Conservation (phyloP, 2,113 vertebrate genomes). For the Oxygymnocypris stewartii region DNA sequence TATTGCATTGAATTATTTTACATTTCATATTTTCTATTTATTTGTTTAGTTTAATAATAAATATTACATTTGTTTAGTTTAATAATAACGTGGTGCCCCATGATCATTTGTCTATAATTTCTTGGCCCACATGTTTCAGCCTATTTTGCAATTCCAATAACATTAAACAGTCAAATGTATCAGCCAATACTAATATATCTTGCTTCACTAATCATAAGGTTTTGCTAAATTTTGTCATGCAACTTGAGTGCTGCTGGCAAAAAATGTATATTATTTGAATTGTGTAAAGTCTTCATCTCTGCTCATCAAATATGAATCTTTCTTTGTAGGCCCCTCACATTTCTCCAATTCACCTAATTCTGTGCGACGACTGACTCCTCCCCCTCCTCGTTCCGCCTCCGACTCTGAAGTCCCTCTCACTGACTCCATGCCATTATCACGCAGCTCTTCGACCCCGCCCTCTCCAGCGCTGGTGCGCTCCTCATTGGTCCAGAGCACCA, state of each 20-base stretch:
- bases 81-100: neutral
- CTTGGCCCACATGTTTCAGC: no score
- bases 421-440: constrained; percentile 33
- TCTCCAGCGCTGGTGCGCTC: constrained; percentile 39
- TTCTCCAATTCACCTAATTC: constrained; percentile 63
- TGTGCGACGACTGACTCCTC: constrained; percentile 61
- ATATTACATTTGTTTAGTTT: no score
- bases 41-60: neutral
- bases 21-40: neutral
- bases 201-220: neutral
- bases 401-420: constrained; percentile 46
- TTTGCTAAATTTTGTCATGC: neutral
- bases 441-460: constrained; percentile 45
- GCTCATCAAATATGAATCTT: neutral
- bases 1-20: neutral
- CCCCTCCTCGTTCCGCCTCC: constrained; percentile 53
- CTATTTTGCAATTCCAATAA: neutral
- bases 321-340: constrained; percentile 54
- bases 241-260: no score
- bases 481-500: constrained; percentile 77
- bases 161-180: neutral
- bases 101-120: neutral
- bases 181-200: neutral
- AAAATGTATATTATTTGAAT: no score
- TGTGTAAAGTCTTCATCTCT: neutral